Base-by-base conservation (phyloP, 2,797 vertebrate species). In the Cuniculus paca region DNA sequence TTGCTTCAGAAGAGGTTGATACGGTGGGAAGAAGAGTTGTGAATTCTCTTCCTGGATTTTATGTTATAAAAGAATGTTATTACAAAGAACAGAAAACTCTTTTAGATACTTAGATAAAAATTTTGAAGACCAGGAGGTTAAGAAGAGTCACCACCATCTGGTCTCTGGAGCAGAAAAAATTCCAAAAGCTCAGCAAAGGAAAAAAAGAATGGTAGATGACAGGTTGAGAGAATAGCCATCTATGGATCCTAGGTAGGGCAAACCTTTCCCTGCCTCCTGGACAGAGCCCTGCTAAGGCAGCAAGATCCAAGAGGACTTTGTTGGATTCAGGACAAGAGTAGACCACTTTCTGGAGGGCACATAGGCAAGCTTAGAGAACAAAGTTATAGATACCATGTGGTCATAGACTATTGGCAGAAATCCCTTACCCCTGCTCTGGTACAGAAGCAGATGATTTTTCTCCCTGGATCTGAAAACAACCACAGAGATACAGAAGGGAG, bases 81-180 rank as follows among this genome's bases (percentile, higher is more conserved):
- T 77, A 63, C 70, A 75, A 12, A 70, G 86, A 95, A 94, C 70
- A 72, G 34, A 87, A 54, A 80, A 54, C 22, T 79, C 94, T 94
- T 94, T 89, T 85, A 85, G 84, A 81, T 72, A 83, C 39, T 94
- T 28, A 87, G 80, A 86, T 52, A 75, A 39, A 80, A 50, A 63
- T 34, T 34, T 60, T 58, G 72, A 65, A 80, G 75, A 77, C 68
- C 34, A 28, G 31, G 83, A 83, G 78, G 54, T 12, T 83, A 61
- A 91, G 80, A 81, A n/a, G 20, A 82, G 34, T 65, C 45, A 42
- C 58, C 13, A 48, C 42, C 86, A 77, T 58, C 88, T 88, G 95
- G 72, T 86, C 3, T 89, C 2, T 14, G 87, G 54, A 92, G 54
- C n/a, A 92, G 48, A 63, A 89, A 56, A 75, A 61, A n/a, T 70